A percentile compares a stretch with the other conserved stretches of the same genome.
These are phyloP conservation scores for Cyprinodon brontotheroides DNA, from an alignment of 2,113 vertebrate genomes.

Conservation along the genomic window DNA sequence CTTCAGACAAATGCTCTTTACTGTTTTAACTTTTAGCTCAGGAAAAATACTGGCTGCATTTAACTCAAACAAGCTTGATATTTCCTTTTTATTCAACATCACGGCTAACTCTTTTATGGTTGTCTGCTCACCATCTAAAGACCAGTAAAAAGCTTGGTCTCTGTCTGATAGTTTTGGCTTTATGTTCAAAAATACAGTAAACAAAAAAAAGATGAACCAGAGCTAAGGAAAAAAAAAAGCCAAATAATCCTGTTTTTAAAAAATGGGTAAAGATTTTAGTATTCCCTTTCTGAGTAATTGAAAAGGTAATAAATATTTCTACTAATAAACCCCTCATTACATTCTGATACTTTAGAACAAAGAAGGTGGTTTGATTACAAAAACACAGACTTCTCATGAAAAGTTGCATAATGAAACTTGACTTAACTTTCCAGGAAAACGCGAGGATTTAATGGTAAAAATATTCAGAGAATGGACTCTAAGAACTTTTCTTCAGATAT, in stretches of 20 bases:
- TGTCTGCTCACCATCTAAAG: too few relatives aligned
- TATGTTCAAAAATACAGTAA: too few relatives aligned
- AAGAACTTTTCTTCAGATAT: background rate
- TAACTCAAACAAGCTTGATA: too few relatives aligned
- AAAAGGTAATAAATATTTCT: background rate
- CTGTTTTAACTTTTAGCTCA: too few relatives aligned
- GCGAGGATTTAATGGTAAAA: background rate
- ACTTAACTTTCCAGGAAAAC: background rate
- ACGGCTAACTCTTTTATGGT: too few relatives aligned
- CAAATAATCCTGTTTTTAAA: background rate
- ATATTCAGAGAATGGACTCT: background rate
- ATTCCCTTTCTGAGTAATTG: background rate
- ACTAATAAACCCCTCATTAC: background rate
- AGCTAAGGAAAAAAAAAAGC: too few relatives aligned
- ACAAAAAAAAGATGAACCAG: too few relatives aligned
- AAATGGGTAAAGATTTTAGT: background rate
- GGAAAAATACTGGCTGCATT: too few relatives aligned
- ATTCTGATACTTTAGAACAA: background rate
- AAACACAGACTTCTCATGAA: background rate
- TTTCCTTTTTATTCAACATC: too few relatives aligned
- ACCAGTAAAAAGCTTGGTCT: too few relatives aligned
- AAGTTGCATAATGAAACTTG: background rate
- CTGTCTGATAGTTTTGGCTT: too few relatives aligned
- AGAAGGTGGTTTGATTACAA: background rate
- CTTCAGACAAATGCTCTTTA: too few relatives aligned